These are phyloP conservation scores for Eledona agricola DNA, from an alignment of 2,888 invertebrate genomes.

Conservation along the genomic window DNA sequence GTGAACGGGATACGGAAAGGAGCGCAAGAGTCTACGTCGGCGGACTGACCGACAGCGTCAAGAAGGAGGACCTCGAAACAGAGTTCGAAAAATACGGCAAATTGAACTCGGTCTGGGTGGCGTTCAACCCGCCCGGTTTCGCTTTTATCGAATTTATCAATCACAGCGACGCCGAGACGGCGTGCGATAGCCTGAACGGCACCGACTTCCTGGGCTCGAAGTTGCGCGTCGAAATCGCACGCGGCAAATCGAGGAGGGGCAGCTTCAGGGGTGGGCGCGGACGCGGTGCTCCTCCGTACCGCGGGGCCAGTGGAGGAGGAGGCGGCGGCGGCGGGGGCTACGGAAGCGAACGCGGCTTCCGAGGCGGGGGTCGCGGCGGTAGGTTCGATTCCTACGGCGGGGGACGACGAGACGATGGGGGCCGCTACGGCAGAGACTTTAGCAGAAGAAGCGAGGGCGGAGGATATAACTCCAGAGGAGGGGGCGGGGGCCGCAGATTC, in stretches of 20 bases:
- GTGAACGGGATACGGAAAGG: constrained; percentile 57
- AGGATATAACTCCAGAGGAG: constrained; percentile 48
- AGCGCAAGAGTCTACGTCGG: constrained; percentile 90
- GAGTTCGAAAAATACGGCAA: constrained; percentile 93
- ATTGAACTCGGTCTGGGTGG: constrained; percentile 91
- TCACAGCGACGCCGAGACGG: constrained; percentile 88
- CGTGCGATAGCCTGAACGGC: constrained; percentile 88
- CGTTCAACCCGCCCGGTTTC: constrained; percentile 93
- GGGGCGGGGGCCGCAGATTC: constrained; percentile 48
- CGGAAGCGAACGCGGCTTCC: constrained; percentile 54
- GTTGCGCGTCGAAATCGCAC: constrained; percentile 86
- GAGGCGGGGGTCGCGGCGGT: constrained; percentile 53
- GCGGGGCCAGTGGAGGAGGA: too few species aligned
- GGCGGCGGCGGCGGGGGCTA: constrained; percentile 58
- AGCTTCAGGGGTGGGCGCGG: constrained; percentile 68
- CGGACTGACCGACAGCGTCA: constrained; percentile 86
- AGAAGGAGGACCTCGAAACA: constrained; percentile 90
- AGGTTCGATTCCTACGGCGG: constrained; percentile 51
- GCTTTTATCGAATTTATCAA: constrained; percentile 93
- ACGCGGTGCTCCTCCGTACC: constrained; percentile 57
- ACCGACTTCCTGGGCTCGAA: constrained; percentile 88
- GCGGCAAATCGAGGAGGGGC: constrained; percentile 76
- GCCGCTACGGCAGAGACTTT: constrained; percentile 46
- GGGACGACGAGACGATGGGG: constrained; percentile 41
- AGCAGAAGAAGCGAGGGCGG: constrained; percentile 46